A percentile compares a stretch with the other conserved stretches of the same genome.
Conservation (phyloP, 2,797 vertebrate genomes). For the Ptychobarbus kaznakovi region DNA sequence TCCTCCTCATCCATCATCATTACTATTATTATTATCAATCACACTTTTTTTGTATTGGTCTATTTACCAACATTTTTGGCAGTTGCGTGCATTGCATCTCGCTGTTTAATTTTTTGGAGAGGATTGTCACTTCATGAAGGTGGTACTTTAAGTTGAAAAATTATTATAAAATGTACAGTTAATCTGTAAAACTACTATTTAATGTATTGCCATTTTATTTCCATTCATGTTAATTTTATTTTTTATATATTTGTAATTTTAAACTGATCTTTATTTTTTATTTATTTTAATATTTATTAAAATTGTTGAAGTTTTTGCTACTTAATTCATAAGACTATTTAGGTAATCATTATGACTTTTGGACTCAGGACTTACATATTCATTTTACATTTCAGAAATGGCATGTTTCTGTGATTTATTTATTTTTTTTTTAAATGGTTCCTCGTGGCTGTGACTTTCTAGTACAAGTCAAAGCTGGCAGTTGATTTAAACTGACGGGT, state of each 20-base stretch:
- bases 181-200: no score
- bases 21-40: background rate
- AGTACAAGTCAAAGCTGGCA: background rate
- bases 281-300: no score
- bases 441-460: background rate
- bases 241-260: background rate
- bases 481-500: conserved; percentile 7
- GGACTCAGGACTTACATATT: no score
- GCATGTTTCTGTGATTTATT: background rate
- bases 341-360: no score
- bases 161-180: no score
- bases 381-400: background rate
- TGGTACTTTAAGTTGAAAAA: no score
- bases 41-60: background rate
- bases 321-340: no score
- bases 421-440: background rate
- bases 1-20: background rate
- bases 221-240: no score
- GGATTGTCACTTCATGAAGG: background rate
- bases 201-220: no score
- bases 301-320: no score
- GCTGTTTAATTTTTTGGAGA: background rate
- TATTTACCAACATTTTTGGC: background rate
- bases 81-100: background rate
- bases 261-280: no score